phyloP scores from a whole-genome alignment of 2,888 invertebrate genomes.

The Mellilla xanthometata region DNA sequence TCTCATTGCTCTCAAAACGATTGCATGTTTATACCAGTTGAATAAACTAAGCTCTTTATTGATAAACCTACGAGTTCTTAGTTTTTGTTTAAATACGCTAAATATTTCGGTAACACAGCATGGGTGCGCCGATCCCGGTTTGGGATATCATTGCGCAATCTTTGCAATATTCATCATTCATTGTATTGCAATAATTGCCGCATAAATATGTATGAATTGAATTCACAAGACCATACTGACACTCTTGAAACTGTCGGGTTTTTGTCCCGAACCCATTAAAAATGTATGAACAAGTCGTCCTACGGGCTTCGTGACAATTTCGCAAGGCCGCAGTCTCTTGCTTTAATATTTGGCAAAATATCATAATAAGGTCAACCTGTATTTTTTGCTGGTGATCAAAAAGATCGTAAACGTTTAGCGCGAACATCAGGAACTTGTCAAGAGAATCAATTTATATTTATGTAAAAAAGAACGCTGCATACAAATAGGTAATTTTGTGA shows the following conservation, averaged over 20 bases:
- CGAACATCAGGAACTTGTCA: too few species aligned
- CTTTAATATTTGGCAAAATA: slow-evolving; percentile 34
- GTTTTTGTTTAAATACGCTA: not conserved
- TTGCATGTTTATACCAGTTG: slow-evolving; percentile 1
- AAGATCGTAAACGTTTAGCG: too few species aligned
- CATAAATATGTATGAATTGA: slow-evolving; percentile 75
- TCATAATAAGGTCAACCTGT: slow-evolving; percentile 34
- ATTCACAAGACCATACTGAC: slow-evolving; percentile 56
- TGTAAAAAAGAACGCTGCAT: too few species aligned
- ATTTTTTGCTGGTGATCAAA: slow-evolving; percentile 16
- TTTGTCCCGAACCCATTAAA: slow-evolving; percentile 67
- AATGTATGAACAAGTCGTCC: slow-evolving; percentile 55
- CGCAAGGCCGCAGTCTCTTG: slow-evolving; percentile 41
- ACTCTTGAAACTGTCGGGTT: slow-evolving; percentile 65
- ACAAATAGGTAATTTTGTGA: too few species aligned
- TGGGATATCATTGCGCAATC: slow-evolving; percentile 52
- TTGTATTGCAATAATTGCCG: slow-evolving; percentile 73
- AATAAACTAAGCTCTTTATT: slow-evolving; percentile 9
- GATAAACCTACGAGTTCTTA: too few species aligned
- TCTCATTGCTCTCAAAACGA: slow-evolving; percentile 9
- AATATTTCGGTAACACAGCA: slow-evolving; percentile 14
- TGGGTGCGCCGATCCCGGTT: slow-evolving; percentile 32
- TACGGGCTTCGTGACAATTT: slow-evolving; percentile 42
- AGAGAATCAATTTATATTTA: too few species aligned
- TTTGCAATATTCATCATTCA: slow-evolving; percentile 66